A percentile compares a stretch with the other conserved stretches of the same genome.
These are phyloP conservation scores for Aethes cnicana DNA, from an alignment of 2,888 invertebrate genomes.

Conservation along the genomic window DNA sequence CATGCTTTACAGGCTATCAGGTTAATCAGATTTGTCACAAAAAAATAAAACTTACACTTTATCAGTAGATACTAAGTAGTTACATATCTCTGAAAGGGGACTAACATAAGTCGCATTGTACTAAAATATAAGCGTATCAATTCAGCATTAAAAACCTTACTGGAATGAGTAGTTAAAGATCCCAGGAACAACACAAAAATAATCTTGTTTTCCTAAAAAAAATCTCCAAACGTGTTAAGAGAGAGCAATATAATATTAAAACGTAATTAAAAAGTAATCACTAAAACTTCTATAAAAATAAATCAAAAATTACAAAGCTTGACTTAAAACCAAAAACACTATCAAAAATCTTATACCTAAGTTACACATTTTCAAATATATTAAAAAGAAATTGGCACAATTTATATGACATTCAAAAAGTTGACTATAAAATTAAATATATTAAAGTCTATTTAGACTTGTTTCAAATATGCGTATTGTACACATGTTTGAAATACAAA, in stretches of 20 bases:
- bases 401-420: background rate
- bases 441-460: no score
- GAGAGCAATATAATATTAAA: conserved; percentile 2
- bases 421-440: background rate
- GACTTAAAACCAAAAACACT: background rate
- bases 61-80: no score
- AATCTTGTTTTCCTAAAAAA: background rate
- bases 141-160: conserved; percentile 1
- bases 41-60: no score
- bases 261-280: background rate
- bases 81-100: no score
- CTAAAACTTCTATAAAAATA: background rate
- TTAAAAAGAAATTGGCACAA: background rate
- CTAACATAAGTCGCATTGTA: no score
- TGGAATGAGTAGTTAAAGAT: background rate
- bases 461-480: no score
- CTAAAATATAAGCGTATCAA: conserved; percentile 24
- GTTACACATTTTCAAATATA: background rate
- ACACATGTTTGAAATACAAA: no score
- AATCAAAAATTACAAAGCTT: no score
- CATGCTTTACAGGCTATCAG: no score
- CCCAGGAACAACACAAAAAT: background rate
- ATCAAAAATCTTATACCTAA: background rate
- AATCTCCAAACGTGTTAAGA: background rate
- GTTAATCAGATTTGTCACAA: no score